These are phyloP conservation scores for Phaonia tiefii DNA, from an alignment of 2,888 invertebrate species.

Conservation along the genomic window DNA sequence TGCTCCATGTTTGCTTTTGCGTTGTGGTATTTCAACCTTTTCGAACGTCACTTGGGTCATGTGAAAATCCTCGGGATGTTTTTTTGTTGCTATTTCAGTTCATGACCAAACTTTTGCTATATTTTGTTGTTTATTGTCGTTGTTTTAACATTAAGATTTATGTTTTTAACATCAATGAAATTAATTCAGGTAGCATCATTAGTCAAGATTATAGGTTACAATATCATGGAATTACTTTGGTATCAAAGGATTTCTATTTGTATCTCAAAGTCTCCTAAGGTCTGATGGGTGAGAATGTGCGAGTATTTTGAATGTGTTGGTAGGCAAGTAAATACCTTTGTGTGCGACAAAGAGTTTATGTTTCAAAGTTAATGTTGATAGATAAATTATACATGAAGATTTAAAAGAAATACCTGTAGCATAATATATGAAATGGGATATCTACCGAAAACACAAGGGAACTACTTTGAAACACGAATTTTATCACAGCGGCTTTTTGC, in stretches of 20 bases:
- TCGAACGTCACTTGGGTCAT: background rate
- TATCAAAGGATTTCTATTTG: slow-evolving; percentile 56
- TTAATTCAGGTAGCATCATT: slow-evolving; percentile 65
- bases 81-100: background rate
- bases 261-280: slow-evolving; percentile 24
- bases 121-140: slow-evolving; percentile 34
- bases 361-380: slow-evolving; percentile 43
- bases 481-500: background rate
- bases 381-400: slow-evolving; percentile 47
- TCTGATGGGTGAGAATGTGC: no score
- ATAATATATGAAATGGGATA: background rate
- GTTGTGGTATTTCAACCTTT: background rate
- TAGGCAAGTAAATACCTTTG: background rate
- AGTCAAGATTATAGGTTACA: slow-evolving; percentile 65
- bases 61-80: slow-evolving; percentile 4
- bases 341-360: slow-evolving; percentile 40
- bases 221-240: slow-evolving; percentile 53
- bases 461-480: background rate
- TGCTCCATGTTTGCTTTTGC: no score
- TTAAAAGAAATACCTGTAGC: background rate
- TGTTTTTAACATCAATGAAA: slow-evolving; percentile 62
- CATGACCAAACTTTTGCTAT: no score
- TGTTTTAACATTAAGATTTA: slow-evolving; percentile 60
- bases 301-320: background rate
- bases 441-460: background rate